These are phyloP conservation scores for Ctenopoma multispine DNA, from an alignment of 2,797 vertebrate genomes.

Conservation along the genomic window DNA sequence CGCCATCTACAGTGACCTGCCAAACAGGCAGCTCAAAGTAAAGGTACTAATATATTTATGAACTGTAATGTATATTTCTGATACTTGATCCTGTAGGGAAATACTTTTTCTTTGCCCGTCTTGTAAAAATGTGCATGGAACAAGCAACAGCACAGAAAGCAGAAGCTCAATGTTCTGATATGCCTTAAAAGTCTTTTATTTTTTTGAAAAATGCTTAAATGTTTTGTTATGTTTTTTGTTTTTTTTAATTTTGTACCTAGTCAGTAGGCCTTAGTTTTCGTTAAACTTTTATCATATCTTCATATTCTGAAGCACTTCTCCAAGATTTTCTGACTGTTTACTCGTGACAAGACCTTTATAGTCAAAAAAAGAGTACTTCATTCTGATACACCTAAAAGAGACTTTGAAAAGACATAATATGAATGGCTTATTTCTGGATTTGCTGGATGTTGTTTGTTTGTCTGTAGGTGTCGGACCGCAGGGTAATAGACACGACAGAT, in stretches of 20 bases:
- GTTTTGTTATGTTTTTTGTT: too few relatives aligned
- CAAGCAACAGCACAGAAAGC: too few relatives aligned
- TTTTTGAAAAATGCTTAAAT: too few relatives aligned
- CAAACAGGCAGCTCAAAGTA: constrained; percentile 95
- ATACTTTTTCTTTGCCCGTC: not conserved
- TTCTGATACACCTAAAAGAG: too few relatives aligned
- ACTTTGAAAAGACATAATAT: too few relatives aligned
- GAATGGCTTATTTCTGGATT: too few relatives aligned
- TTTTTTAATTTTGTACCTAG: too few relatives aligned
- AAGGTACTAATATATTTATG: constrained; percentile 81
- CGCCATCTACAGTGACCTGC: constrained; percentile 90
- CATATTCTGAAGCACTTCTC: not conserved
- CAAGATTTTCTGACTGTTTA: not conserved
- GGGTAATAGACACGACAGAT: constrained; percentile 89
- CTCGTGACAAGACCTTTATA: not conserved
- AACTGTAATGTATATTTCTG: not conserved
- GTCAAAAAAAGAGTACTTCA: too few relatives aligned
- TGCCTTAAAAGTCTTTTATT: not conserved
- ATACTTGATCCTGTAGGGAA: not conserved
- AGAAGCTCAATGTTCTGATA: too few relatives aligned
- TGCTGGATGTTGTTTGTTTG: not conserved
- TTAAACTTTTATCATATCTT: not conserved
- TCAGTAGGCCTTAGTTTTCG: not conserved
- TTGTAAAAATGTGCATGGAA: not conserved
- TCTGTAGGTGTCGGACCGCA: constrained; percentile 90